These are phyloP conservation scores for Athalia circularis DNA, from an alignment of 2,888 invertebrate species.

Conservation along the genomic window DNA sequence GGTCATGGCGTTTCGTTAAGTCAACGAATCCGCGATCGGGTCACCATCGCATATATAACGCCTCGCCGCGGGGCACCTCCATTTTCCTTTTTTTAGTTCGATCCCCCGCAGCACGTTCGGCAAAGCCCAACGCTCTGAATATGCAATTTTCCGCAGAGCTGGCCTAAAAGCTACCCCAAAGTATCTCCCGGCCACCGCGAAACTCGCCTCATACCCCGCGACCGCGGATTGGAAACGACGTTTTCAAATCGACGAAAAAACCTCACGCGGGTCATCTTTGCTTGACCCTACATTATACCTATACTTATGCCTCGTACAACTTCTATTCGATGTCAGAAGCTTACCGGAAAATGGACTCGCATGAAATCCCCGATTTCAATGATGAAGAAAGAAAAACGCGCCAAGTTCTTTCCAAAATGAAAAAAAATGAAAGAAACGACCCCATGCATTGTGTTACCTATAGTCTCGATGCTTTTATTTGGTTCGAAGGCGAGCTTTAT, in stretches of 20 bases:
- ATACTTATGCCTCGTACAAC: not conserved
- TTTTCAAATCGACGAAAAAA: not conserved
- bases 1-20: slow-evolving; percentile 16
- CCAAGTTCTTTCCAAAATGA: too few species aligned
- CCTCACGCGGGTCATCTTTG: not conserved
- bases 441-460: too few species aligned
- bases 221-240: slow-evolving; percentile 1
- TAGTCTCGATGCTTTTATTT: too few species aligned
- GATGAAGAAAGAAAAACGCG: too few species aligned
- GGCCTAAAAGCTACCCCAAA: not conserved
- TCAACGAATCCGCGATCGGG: slow-evolving; percentile 25
- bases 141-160: slow-evolving; percentile 38
- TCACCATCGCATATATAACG: slow-evolving; percentile 10
- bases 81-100: not conserved
- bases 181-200: not conserved
- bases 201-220: not conserved
- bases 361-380: too few species aligned
- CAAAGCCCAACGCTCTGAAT: slow-evolving; percentile 24
- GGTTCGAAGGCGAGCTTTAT: too few species aligned
- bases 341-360: not conserved
- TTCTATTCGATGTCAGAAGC: slow-evolving; percentile 3
- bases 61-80: slow-evolving; percentile 5
- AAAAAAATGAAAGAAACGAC: too few species aligned
- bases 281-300: slow-evolving; percentile 1
- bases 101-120: not conserved